Evolutionary conservation across 2,888 invertebrate species (phyloP), one percentile per base, ranked within the genome.

Genomic region (Ophioninae sp.): DNA sequence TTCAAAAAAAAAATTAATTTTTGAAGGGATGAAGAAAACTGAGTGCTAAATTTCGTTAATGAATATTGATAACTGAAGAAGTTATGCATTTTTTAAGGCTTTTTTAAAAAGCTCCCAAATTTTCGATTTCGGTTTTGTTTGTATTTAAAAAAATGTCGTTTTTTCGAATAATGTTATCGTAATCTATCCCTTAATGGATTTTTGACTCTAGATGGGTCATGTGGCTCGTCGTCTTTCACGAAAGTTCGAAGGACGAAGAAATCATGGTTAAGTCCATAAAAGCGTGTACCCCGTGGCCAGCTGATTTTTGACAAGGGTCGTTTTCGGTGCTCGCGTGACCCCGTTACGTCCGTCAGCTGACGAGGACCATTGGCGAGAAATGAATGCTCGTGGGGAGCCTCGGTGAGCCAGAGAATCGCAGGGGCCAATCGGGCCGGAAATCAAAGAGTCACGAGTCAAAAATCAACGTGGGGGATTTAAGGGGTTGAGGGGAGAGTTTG

Each of bases 321-420:
- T 39, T 58, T 13, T 10, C 39, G 9, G 37, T 63, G 37, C 30
- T 64, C 23, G 39, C 20, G 39, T 76, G 79, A 78, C 79, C 79
- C 56, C 76, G 59, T 79, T 83, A 72, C 76, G 76, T 83, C 82
- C 39, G 39, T 82, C 82, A 56, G 8, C 9, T 59, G 51, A 13
- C 51, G 51, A 9, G 37, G 61, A 41, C 20, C 63, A 23, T 67
- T 58, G 56, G 74, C 73, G 51, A 51, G 51, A 63, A 68, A 78
- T 78, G 20, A 73, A 44, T 10, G 37, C 20, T 56, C 71, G 71
- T 20, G n/a, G 44, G 30, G 23, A 10, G 56, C 39, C 61, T 20
- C 17, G 23, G 3, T 23, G 51, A 51, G 51, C 41, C 58, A 30
- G n/a, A 23, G 17, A 30, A 68, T 41, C 44, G 51, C 22, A 30